A percentile compares a stretch with the other conserved stretches of the same genome.
Evolutionary conservation across 2,888 invertebrate species (phyloP).

Genomic region (Rhingia rostrata): DNA sequence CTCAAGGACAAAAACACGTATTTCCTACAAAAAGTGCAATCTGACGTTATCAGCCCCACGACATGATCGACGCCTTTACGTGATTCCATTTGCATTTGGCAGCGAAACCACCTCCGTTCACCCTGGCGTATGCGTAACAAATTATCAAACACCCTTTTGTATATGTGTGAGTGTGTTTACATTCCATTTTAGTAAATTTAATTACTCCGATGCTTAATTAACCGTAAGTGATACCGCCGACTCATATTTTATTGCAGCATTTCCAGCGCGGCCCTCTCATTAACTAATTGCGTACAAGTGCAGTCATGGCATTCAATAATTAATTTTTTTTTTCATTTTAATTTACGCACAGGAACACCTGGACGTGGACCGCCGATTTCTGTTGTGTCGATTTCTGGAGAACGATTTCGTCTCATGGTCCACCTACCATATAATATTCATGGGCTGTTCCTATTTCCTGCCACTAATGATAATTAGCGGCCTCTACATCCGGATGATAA

Average conservation of each 20-base stretch:
- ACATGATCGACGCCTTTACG: too few species aligned
- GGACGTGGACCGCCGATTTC: slow-evolving; percentile 77
- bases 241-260: slow-evolving; percentile 47
- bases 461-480: slow-evolving; percentile 93
- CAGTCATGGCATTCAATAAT: slow-evolving; percentile 29
- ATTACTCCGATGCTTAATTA: slow-evolving; percentile 43
- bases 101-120: neutral
- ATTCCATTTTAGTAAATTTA: slow-evolving; percentile 36
- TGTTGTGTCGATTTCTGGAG: slow-evolving; percentile 85
- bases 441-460: slow-evolving; percentile 92
- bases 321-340: slow-evolving; percentile 26
- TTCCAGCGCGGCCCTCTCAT: slow-evolving; percentile 29
- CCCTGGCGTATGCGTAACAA: slow-evolving; percentile 11
- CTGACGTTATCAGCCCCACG: too few species aligned
- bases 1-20: too few species aligned
- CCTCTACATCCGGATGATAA: slow-evolving; percentile 94
- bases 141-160: neutral
- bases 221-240: slow-evolving; percentile 6
- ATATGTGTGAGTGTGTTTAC: neutral
- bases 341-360: slow-evolving; percentile 82
- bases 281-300: slow-evolving; percentile 61
- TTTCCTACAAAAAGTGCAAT: too few species aligned
- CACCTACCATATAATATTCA: slow-evolving; percentile 89
- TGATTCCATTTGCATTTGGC: neutral
- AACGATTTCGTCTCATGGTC: slow-evolving; percentile 83